Base-by-base conservation (phyloP, 2,797 vertebrate species). In the Iguana delicatissima region DNA sequence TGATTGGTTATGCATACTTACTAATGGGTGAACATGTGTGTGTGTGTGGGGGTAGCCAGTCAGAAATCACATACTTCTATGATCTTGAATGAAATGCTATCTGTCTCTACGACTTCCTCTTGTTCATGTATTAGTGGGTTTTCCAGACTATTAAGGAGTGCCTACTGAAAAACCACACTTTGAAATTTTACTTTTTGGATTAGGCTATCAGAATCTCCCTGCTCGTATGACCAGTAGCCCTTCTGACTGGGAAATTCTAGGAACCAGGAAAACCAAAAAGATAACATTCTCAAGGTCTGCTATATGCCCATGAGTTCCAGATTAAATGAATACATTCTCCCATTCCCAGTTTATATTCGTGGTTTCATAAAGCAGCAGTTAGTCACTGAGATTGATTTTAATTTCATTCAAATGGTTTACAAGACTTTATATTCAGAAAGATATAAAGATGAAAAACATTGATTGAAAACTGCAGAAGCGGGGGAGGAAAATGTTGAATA, bases 341-440 rank as follows among this genome's bases (percentile, higher is more conserved):
- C 88, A 79, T 94, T 95, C 92, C 77, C 85, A 4, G 5, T 93
- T 93, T 94, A 73, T 93, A 85, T 90, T 0, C 8, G 83, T 94
- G 92, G 89, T 22, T 64, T 13, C 32, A n/a, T 89, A 82, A 84
- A 76, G 22, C 57, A 32, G 7, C 92, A 93, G 95, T 92, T 88
- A 92, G 92, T 88, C 85, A 92, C 80, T 91, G 87, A 86, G 86
- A 88, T 89, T 72, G 52, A 89, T 92, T 84, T 91, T 92, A 95
- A 95, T 88, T 94, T 93, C 89, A 86, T 80, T 88, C 62, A 91
- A 89, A 93, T 84, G 79, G 87, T 93, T 84, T 46, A 38, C 9
- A 59, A 77, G 55, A 88, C 89, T 92, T 84, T 52, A 90, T 35
- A 89, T 87, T 88, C 55, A 92, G 85, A 62, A 87, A 82, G 67